Evolutionary conservation across 2,797 vertebrate genomes (phyloP).

Genomic region (Rhabdomys pumilio): DNA sequence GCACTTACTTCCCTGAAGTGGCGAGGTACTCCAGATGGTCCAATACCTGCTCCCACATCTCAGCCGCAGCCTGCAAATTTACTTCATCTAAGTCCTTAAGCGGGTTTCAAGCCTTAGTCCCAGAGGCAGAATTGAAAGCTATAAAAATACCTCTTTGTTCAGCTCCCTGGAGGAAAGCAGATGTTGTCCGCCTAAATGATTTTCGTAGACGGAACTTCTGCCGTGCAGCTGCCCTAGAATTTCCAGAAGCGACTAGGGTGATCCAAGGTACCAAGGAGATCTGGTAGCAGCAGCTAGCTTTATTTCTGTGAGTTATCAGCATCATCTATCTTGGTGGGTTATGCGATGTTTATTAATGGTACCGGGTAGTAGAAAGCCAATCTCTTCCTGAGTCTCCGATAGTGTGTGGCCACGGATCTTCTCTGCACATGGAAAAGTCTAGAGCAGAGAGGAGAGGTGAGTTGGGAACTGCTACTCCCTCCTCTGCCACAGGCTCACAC

Average conservation of each 20-base stretch:
- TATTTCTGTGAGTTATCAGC: slow-evolving; percentile 16
- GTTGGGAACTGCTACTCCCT: not conserved
- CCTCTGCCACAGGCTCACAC: not conserved
- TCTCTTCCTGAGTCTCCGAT: not conserved
- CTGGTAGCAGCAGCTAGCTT: not conserved
- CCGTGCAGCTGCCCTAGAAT: slow-evolving; percentile 10
- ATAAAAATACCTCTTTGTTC: slow-evolving; percentile 59
- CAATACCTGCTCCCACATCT: slow-evolving; percentile 72
- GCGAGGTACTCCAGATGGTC: slow-evolving; percentile 70
- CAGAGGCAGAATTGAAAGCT: slow-evolving; percentile 63
- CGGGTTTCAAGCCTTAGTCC: slow-evolving; percentile 73
- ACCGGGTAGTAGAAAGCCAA: slow-evolving; percentile 36
- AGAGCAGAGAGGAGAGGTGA: not conserved
- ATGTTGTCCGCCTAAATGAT: not conserved
- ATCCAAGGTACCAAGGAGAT: not conserved
- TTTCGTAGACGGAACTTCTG: slow-evolving; percentile 50
- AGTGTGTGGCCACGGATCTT: not conserved
- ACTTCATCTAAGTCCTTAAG: slow-evolving; percentile 67
- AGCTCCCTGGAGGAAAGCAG: slow-evolving; percentile 49
- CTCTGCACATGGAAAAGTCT: not conserved
- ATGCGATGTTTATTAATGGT: slow-evolving; percentile 43
- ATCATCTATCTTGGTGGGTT: not conserved
- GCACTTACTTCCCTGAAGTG: not conserved
- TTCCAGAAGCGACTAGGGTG: slow-evolving; percentile 49
- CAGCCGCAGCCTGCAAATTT: slow-evolving; percentile 69